A percentile compares a stretch with the other conserved stretches of the same genome.
phyloP scores from a whole-genome alignment of 1,140 invertebrate genomes.

The Pogonomyrmex barbatus region DNA sequence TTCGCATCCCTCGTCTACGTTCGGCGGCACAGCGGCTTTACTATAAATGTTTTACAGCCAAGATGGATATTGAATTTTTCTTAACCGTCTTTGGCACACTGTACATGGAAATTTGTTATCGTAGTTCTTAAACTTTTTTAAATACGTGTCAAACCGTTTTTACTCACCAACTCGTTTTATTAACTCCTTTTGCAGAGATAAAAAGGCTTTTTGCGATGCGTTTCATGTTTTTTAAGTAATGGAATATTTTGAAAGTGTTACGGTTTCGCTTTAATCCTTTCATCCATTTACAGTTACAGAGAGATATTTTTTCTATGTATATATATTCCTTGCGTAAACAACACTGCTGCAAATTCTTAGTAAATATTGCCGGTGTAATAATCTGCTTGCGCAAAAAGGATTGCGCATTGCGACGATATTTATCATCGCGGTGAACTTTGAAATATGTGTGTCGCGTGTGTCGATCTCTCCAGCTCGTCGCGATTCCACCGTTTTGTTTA shows the following conservation, averaged over 20 bases:
- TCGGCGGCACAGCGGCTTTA: neutral
- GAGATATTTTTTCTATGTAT: neutral
- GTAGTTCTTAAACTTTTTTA: neutral
- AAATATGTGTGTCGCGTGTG: constrained; percentile 35
- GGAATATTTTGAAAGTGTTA: neutral
- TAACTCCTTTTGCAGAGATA: neutral
- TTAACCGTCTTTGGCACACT: constrained; percentile 29
- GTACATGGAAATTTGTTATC: constrained; percentile 47
- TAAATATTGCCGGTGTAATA: constrained; percentile 27
- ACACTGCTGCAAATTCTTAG: constrained; percentile 16
- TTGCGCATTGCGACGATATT: constrained; percentile 45
- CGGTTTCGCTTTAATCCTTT: neutral
- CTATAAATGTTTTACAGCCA: constrained; percentile 47
- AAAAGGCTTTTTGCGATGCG: neutral
- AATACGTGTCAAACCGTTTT: neutral
- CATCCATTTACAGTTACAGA: neutral
- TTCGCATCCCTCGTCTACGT: neutral
- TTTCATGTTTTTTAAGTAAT: neutral
- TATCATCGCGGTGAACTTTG: constrained; percentile 45
- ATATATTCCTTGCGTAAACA: constrained; percentile 12
- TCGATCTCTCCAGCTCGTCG: constrained; percentile 43
- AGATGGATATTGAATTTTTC: constrained; percentile 53
- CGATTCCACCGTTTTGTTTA: constrained; percentile 43
- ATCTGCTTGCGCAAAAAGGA: constrained; percentile 37
- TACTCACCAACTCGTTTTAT: neutral